A percentile compares a stretch with the other conserved stretches of the same genome.
These are phyloP conservation scores for Aphrophora alni DNA, from an alignment of 2,888 invertebrate species.

Conservation along the genomic window DNA sequence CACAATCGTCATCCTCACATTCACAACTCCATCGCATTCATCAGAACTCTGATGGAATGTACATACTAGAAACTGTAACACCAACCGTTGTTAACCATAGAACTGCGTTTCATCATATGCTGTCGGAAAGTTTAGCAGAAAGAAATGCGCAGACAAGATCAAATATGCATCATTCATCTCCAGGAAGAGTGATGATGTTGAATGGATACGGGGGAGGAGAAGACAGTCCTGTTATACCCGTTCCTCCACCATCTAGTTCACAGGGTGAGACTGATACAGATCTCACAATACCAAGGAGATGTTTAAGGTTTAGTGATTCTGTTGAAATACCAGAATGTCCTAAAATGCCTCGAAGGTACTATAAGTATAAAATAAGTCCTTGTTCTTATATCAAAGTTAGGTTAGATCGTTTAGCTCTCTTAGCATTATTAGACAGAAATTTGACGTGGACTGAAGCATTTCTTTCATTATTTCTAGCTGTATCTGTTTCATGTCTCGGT, in stretches of 20 bases:
- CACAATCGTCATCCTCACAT: slow-evolving; percentile 50
- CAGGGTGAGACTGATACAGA: slow-evolving; percentile 66
- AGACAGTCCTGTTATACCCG: slow-evolving; percentile 47
- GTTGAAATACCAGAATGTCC: slow-evolving; percentile 63
- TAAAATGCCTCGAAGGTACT: slow-evolving; percentile 56
- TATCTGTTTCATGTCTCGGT: slow-evolving; percentile 85
- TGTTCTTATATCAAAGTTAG: slow-evolving; percentile 75
- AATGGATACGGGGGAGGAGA: slow-evolving; percentile 17
- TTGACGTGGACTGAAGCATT: slow-evolving; percentile 81
- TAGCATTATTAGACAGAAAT: slow-evolving; percentile 93
- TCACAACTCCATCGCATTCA: slow-evolving; percentile 52
- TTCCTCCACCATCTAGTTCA: slow-evolving; percentile 60
- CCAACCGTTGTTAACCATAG: slow-evolving; percentile 33
- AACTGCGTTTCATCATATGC: slow-evolving; percentile 33
- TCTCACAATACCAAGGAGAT: slow-evolving; percentile 61
- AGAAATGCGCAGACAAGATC: slow-evolving; percentile 14
- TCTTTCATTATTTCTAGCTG: slow-evolving; percentile 81
- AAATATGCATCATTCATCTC: slow-evolving; percentile 12
- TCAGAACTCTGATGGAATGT: slow-evolving; percentile 39
- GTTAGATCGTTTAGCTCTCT: slow-evolving; percentile 89
- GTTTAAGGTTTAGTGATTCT: slow-evolving; percentile 60
- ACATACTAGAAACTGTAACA: slow-evolving; percentile 39
- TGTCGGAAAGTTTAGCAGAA: slow-evolving; percentile 29
- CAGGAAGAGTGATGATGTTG: slow-evolving; percentile 21
- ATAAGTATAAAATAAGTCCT: slow-evolving; percentile 44